These are phyloP conservation scores for Meloidogyne floridensis DNA, from an alignment of 1,140 invertebrate species.

Conservation along the genomic window DNA sequence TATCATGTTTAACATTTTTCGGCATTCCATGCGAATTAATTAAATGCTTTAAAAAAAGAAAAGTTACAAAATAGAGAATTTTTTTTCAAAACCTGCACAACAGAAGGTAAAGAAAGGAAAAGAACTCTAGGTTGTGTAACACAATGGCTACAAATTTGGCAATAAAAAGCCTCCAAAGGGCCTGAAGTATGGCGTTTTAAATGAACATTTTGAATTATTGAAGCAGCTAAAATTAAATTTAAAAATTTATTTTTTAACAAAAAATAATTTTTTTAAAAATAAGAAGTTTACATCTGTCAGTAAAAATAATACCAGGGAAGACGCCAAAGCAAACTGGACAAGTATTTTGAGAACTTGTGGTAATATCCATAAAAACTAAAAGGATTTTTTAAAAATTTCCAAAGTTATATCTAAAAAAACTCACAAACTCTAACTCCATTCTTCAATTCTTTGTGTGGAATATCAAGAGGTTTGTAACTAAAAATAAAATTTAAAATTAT, in stretches of 20 bases:
- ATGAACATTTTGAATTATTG: not conserved
- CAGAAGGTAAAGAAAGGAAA: not conserved
- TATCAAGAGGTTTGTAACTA: not conserved
- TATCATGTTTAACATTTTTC: not conserved
- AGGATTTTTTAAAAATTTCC: not conserved
- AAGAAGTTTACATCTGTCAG: not conserved
- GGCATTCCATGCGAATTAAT: slow-evolving; percentile 5
- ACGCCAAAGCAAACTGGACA: not conserved
- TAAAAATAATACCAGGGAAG: not conserved
- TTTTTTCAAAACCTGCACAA: not conserved
- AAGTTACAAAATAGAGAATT: not conserved
- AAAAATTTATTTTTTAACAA: not conserved
- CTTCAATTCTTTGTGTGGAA: not conserved
- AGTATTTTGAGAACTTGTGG: not conserved
- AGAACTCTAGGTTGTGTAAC: not conserved
- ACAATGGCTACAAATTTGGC: not conserved
- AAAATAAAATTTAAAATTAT: not conserved
- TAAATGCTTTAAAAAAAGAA: not conserved
- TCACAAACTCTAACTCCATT: not conserved
- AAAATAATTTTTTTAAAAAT: too few species aligned
- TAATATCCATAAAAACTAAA: not conserved
- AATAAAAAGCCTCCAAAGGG: not conserved
- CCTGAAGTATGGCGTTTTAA: not conserved
- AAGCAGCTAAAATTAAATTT: not conserved
- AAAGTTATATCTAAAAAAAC: not conserved